phyloP scores from a whole-genome alignment of 2,888 invertebrate genomes.

The Hydriomena furcata region DNA sequence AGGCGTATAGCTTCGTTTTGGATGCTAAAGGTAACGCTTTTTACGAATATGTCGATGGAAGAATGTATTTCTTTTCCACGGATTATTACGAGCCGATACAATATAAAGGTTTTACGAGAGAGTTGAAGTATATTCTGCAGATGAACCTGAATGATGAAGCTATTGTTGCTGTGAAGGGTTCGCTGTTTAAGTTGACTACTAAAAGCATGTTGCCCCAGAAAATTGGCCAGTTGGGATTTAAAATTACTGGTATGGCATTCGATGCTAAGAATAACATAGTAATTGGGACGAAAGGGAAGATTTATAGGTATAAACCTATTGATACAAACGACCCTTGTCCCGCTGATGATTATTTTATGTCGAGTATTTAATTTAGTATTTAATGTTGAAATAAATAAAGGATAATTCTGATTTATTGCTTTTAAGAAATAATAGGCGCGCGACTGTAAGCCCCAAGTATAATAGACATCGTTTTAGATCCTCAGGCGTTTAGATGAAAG shows the following conservation, averaged over 20 bases:
- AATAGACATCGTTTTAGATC: too few species aligned
- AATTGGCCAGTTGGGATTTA: conserved; percentile 68
- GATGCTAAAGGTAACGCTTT: conserved; percentile 68
- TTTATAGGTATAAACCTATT: conserved; percentile 69
- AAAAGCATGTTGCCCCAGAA: conserved; percentile 66
- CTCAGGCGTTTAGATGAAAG: too few species aligned
- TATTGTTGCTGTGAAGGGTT: conserved; percentile 71
- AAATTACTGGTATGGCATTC: conserved; percentile 71
- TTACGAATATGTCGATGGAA: conserved; percentile 73
- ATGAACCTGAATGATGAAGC: conserved; percentile 69
- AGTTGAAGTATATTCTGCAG: conserved; percentile 68
- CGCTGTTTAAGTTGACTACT: conserved; percentile 59
- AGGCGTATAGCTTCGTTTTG: conserved; percentile 69
- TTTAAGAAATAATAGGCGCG: too few species aligned
- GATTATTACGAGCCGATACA: conserved; percentile 72
- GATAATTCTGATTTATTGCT: not conserved
- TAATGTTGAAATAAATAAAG: not conserved
- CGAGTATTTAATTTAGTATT: conserved; percentile 52
- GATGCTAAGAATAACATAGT: conserved; percentile 70
- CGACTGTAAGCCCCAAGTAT: too few species aligned
- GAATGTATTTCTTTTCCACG: conserved; percentile 65
- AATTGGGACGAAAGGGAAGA: conserved; percentile 74
- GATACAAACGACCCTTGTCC: conserved; percentile 70
- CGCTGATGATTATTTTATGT: conserved; percentile 73
- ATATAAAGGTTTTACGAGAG: conserved; percentile 73